These are phyloP conservation scores for Hycleus phaleratus DNA, from an alignment of 1,140 invertebrate genomes.

Conservation along the genomic window DNA sequence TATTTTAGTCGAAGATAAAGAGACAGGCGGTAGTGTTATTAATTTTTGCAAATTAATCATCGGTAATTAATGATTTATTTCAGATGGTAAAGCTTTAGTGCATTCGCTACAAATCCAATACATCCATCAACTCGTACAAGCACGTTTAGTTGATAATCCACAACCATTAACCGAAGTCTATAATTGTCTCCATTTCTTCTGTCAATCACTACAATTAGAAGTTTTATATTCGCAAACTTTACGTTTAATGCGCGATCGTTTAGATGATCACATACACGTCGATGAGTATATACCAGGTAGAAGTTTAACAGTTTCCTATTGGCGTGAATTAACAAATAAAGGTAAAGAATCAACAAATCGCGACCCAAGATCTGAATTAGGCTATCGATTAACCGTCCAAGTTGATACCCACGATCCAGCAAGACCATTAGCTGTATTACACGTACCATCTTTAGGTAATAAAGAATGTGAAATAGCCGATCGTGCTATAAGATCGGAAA, in stretches of 20 bases:
- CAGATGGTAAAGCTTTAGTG: conserved; percentile 89
- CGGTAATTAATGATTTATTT: conserved; percentile 32
- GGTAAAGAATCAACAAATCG: conserved; percentile 47
- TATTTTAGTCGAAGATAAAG: conserved; percentile 92
- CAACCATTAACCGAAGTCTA: conserved; percentile 77
- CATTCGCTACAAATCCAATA: conserved; percentile 88
- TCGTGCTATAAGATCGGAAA: conserved; percentile 73
- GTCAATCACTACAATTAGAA: conserved; percentile 90
- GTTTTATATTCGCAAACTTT: conserved; percentile 91
- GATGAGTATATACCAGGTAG: conserved; percentile 88
- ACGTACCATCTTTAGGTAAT: conserved; percentile 71
- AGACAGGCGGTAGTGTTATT: conserved; percentile 70
- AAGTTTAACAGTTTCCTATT: conserved; percentile 86
- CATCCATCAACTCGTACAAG: conserved; percentile 86
- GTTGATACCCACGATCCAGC: conserved; percentile 77
- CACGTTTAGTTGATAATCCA: conserved; percentile 78
- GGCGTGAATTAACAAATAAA: conserved; percentile 55
- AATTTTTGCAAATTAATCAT: not conserved
- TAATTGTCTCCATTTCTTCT: conserved; percentile 86
- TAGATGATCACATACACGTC: conserved; percentile 85
- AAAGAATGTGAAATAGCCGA: conserved; percentile 68
- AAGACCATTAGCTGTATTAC: conserved; percentile 74
- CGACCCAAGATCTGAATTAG: conserved; percentile 74
- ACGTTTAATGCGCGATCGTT: conserved; percentile 74
- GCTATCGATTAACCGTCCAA: conserved; percentile 81